Percentiles rank a stretch among this genome's conserved stretches.
phyloP scores from a whole-genome alignment of 2,113 vertebrate species.

The Ictalurus furcatus region DNA sequence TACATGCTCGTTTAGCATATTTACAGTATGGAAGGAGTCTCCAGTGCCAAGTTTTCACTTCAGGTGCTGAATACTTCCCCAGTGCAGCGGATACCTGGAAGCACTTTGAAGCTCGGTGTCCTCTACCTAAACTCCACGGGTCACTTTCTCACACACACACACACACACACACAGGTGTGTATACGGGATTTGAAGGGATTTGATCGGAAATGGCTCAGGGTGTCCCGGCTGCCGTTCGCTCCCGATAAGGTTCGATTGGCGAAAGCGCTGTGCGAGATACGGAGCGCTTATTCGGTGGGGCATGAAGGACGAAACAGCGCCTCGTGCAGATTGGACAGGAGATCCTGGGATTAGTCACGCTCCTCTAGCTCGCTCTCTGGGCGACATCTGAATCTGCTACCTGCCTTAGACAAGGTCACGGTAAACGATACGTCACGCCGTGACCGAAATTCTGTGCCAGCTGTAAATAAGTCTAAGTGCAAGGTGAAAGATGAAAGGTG shows the following conservation, averaged over 20 bases:
- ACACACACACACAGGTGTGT: neutral
- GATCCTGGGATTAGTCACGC: conserved; percentile 72
- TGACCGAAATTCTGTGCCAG: neutral
- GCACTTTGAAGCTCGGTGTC: neutral
- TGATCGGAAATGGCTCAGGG: neutral
- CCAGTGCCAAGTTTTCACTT: neutral
- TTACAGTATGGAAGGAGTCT: neutral
- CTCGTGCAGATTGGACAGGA: conserved; percentile 61
- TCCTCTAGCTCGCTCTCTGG: conserved; percentile 25
- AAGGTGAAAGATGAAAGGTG: neutral
- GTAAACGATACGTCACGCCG: neutral
- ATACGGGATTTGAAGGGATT: neutral
- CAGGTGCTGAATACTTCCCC: neutral
- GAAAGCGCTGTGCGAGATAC: conserved; percentile 5
- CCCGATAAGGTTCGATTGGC: neutral
- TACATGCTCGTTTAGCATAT: neutral
- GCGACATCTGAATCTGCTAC: neutral
- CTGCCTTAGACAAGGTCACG: conserved; percentile 24
- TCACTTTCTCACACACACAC: neutral
- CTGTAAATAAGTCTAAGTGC: neutral
- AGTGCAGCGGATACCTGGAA: neutral
- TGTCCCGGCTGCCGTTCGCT: neutral
- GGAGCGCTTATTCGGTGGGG: conserved; percentile 52
- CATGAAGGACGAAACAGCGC: conserved; percentile 67
- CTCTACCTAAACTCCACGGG: neutral